A percentile compares a stretch with the other conserved stretches of the same genome.
Conservation (phyloP, 2,888 invertebrate genomes). For the Aleiodes testaceus region DNA sequence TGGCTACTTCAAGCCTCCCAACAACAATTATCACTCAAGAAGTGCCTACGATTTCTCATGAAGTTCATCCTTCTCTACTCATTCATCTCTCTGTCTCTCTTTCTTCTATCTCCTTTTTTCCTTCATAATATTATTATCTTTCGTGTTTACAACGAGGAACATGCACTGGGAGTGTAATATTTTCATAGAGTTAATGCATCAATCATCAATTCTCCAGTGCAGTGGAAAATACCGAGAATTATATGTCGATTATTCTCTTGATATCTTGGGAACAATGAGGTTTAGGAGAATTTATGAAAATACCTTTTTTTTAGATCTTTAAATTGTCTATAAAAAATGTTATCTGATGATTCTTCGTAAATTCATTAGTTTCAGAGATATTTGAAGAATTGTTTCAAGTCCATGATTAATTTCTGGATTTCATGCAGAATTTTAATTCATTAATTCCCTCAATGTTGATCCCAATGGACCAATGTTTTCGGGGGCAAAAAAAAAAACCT, state of each 20-base stretch:
- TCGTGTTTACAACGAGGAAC: conserved; percentile 12
- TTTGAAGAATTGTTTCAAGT: too few relatives aligned
- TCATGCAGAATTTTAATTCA: too few relatives aligned
- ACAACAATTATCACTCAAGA: conserved; percentile 28
- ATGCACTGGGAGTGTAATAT: conserved; percentile 12
- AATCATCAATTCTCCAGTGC: background rate
- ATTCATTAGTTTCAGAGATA: too few relatives aligned
- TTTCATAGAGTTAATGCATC: background rate
- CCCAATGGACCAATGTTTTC: background rate
- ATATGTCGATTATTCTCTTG: too few relatives aligned
- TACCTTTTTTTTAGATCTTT: too few relatives aligned
- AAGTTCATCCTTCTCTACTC: conserved; percentile 3
- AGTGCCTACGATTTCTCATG: conserved; percentile 16
- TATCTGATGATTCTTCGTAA: too few relatives aligned
- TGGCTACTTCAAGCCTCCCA: background rate
- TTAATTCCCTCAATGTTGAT: too few relatives aligned
- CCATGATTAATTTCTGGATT: too few relatives aligned
- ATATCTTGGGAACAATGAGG: too few relatives aligned
- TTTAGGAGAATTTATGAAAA: too few relatives aligned
- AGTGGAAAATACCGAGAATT: too few relatives aligned
- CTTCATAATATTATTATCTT: conserved; percentile 2
- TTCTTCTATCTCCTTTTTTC: background rate
- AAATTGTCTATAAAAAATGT: too few relatives aligned
- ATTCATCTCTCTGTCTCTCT: conserved; percentile 10
- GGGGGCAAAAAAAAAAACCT: background rate